Evolutionary conservation across 2,113 vertebrate genomes (phyloP).

Genomic region (Anser cygnoides): DNA sequence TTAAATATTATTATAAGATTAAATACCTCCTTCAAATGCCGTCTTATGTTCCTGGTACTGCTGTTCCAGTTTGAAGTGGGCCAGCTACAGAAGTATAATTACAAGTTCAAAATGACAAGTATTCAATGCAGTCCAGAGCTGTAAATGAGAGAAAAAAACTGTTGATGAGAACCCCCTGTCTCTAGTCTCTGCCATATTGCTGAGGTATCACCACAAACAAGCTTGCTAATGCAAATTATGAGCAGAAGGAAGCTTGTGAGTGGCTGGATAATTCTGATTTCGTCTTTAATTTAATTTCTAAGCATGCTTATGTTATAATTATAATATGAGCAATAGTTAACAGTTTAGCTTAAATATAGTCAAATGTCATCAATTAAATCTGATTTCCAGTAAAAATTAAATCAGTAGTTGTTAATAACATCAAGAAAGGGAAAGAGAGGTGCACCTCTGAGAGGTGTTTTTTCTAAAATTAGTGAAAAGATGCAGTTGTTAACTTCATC

Average conservation of each 20-base stretch:
- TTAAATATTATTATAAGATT: not conserved
- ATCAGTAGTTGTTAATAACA: not conserved
- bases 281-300: not conserved
- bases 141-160: not conserved
- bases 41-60: not conserved
- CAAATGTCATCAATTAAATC: not conserved
- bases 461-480: not conserved
- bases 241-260: not conserved
- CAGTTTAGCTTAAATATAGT: not conserved
- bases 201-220: not conserved
- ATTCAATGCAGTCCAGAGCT: not conserved
- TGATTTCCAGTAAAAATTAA: not conserved
- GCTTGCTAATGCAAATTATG: not conserved
- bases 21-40: not conserved
- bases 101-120: not conserved
- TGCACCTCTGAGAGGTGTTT: not conserved
- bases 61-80: not conserved
- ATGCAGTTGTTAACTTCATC: not conserved
- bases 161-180: not conserved
- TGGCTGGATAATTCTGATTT: not conserved
- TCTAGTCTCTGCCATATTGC: not conserved
- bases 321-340: not conserved
- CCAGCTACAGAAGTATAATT: not conserved
- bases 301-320: not conserved
- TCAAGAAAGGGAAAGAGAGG: not conserved